These are phyloP conservation scores for Stictocephala bisonia DNA, from an alignment of 2,888 invertebrate species.

Conservation along the genomic window DNA sequence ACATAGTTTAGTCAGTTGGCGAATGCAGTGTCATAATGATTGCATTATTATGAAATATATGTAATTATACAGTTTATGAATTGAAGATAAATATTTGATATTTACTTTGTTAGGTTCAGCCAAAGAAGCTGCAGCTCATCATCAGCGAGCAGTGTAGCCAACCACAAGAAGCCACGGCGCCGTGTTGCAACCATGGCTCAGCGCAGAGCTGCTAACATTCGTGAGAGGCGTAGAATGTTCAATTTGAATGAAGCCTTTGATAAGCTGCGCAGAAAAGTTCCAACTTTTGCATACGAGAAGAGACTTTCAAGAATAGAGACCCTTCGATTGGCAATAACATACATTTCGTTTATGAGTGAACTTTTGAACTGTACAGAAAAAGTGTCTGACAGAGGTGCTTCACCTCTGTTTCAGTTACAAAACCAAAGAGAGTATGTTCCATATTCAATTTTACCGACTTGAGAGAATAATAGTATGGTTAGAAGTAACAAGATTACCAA, in stretches of 20 bases:
- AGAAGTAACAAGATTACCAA: too few species aligned
- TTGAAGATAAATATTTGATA: too few species aligned
- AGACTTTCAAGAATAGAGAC: slow-evolving; percentile 95
- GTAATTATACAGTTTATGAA: too few species aligned
- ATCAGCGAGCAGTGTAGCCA: slow-evolving; percentile 64
- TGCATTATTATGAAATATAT: too few species aligned
- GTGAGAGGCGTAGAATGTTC: slow-evolving; percentile 94
- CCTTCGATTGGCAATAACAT: slow-evolving; percentile 91
- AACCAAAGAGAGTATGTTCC: slow-evolving; percentile 65
- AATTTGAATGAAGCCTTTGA: slow-evolving; percentile 97
- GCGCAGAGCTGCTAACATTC: slow-evolving; percentile 90
- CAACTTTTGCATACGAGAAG: slow-evolving; percentile 97
- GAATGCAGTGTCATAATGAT: too few species aligned
- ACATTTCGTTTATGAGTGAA: slow-evolving; percentile 97
- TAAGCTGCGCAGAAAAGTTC: slow-evolving; percentile 89
- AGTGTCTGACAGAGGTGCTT: slow-evolving; percentile 49
- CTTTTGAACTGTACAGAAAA: slow-evolving; percentile 64
- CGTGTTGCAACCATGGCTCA: slow-evolving; percentile 92
- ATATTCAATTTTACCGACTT: slow-evolving; percentile 63
- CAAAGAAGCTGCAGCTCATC: slow-evolving; percentile 49
- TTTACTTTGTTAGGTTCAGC: too few species aligned
- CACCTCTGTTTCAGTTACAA: slow-evolving; percentile 55
- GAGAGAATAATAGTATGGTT: too few species aligned
- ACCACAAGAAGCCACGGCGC: slow-evolving; percentile 83
- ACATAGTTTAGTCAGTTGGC: too few species aligned